phyloP scores from a whole-genome alignment of 2,113 vertebrate genomes.

The Tapirus terrestris region DNA sequence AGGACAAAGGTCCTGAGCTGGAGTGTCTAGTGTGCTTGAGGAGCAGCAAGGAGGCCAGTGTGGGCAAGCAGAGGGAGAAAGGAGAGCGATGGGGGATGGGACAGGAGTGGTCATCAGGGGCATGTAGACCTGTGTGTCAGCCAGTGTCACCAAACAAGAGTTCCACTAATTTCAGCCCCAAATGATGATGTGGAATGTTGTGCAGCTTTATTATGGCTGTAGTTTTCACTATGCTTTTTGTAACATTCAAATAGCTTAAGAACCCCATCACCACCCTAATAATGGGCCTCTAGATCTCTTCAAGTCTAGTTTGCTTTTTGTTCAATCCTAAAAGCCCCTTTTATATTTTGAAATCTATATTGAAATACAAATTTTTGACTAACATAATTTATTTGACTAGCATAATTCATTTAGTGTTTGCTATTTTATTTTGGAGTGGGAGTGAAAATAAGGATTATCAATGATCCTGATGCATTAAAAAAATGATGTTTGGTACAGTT shows the following conservation, averaged over 20 bases:
- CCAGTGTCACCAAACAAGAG: not conserved
- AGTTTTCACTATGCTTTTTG: not conserved
- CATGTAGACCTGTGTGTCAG: not conserved
- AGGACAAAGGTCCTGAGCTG: not conserved
- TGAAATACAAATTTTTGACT: slow-evolving; percentile 53
- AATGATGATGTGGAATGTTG: not conserved
- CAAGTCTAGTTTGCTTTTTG: slow-evolving; percentile 2
- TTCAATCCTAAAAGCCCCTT: not conserved
- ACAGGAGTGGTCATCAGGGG: not conserved
- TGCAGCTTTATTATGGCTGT: not conserved
- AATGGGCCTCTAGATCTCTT: not conserved
- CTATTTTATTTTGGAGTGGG: slow-evolving; percentile 33
- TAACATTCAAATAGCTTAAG: not conserved
- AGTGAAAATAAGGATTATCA: not conserved
- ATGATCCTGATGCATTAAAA: not conserved
- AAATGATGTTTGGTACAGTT: not conserved
- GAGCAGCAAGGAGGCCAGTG: not conserved
- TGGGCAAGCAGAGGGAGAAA: not conserved
- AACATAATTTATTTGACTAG: not conserved
- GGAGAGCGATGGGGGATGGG: not conserved
- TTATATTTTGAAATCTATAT: slow-evolving; percentile 17
- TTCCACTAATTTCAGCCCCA: not conserved
- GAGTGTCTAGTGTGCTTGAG: not conserved
- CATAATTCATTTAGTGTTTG: not conserved
- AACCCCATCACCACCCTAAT: not conserved